These are phyloP conservation scores for Acanthurus lineatus DNA, from an alignment of 2,797 vertebrate species.

Conservation along the genomic window DNA sequence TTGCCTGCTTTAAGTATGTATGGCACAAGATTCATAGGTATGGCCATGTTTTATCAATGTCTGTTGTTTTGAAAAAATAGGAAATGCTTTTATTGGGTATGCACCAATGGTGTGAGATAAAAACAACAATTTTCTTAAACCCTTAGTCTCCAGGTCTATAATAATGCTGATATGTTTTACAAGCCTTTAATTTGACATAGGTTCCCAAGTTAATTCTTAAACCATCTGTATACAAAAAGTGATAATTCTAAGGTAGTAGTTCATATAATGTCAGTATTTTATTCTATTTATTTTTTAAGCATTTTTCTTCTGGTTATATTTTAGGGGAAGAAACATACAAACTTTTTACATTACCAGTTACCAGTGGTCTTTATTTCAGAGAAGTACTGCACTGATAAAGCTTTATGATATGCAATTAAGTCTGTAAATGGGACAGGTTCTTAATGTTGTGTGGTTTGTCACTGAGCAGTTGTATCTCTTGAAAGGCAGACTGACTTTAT, in stretches of 20 bases:
- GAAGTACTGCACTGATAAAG: too few species aligned
- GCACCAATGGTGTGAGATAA: too few species aligned
- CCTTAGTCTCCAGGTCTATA: neutral
- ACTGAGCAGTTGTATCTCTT: slow-evolving; percentile 3
- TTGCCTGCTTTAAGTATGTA: too few species aligned
- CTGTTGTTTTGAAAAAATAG: neutral
- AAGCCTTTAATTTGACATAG: neutral
- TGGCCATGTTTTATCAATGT: neutral
- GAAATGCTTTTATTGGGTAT: neutral
- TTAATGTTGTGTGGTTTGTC: neutral
- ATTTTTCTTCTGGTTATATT: too few species aligned
- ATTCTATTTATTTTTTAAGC: too few species aligned
- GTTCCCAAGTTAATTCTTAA: neutral
- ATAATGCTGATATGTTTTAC: neutral
- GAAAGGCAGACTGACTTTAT: neutral
- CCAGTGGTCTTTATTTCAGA: too few species aligned
- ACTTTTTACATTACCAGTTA: too few species aligned
- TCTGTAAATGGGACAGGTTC: neutral
- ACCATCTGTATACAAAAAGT: neutral
- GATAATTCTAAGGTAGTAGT: neutral
- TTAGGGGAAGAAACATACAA: too few species aligned
- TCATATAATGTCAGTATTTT: neutral
- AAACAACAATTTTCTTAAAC: neutral
- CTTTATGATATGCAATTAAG: slow-evolving; percentile 2
- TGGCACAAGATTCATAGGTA: neutral